Conservation (phyloP, 2,888 invertebrate species). For the Drosophila sordidapex region DNA sequence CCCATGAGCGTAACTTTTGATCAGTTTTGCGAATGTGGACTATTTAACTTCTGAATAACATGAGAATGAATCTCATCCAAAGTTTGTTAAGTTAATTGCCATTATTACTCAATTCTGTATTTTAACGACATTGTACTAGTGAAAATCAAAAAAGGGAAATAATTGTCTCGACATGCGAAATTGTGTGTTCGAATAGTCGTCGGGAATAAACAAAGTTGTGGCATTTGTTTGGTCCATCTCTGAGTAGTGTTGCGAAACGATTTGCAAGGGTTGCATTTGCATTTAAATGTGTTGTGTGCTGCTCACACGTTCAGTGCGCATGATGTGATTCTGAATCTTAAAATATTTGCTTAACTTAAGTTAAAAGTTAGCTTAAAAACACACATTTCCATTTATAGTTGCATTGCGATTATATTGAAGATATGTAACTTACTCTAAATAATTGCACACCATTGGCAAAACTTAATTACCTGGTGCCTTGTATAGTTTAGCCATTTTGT, state of each 20-base stretch:
- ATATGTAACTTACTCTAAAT: not conserved
- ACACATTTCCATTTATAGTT: not conserved
- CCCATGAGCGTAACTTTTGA: too few relatives aligned
- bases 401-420: not conserved
- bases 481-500: constrained; percentile 42
- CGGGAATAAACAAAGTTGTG: not conserved
- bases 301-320: constrained; percentile 21
- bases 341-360: not conserved
- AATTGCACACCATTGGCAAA: not conserved
- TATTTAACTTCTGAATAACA: too few relatives aligned
- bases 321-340: constrained; percentile 2
- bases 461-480: not conserved
- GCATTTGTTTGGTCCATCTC: constrained; percentile 3
- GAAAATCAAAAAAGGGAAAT: not conserved
- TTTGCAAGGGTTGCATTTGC: constrained; percentile 6
- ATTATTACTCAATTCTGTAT: not conserved
- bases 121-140: not conserved
- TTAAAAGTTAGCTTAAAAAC: too few relatives aligned
- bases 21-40: too few relatives aligned
- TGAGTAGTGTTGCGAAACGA: constrained; percentile 32
- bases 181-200: not conserved
- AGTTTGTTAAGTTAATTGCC: not conserved
- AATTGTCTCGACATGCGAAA: not conserved
- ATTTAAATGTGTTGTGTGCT: not conserved
- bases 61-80: not conserved